Base-by-base conservation (phyloP, 2,797 vertebrate genomes). In the Parauchenoglanis punctatus region DNA sequence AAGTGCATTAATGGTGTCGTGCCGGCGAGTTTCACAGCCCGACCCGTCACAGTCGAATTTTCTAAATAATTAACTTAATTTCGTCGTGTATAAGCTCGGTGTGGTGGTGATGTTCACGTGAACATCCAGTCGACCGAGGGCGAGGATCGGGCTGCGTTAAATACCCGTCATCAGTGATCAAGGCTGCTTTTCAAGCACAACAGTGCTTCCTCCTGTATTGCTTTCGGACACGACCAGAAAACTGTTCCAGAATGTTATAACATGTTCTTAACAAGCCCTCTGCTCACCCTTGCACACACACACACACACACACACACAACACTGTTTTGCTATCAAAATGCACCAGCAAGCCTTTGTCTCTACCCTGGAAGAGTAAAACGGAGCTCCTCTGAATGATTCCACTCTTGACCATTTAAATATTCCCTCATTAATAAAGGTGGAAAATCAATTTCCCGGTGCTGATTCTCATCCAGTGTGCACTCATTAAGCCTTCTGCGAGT, bases 401-500 rank as follows among this genome's bases (percentile, higher is more conserved):
- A 87, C 88, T 91, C 88, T 83, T 86, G 82, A 86, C 89, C 92
- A 91, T 94, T 94, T 92, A 94, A 91, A 93, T 92, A 93, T 93
- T 93, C 92, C 89, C 87, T 78, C 87, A 46, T 91, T 91, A 91
- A 93, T 92, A 92, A 94, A 93, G 92, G 93, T 92, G 90, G 87
- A 89, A 92, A 94, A 94, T 93, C 93, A 93, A 94, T 94, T 94
- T 94, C 84, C 90, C 77, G 81, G 85, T 49, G 89, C 92, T 90
- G 92, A 93, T 91, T 90, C 86, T 76, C 77, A 88, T 91, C 85
- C 85, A 86, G 80, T 75, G 85, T 90, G 91, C 89, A 86, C 91
- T 93, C 93, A 95, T 94, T 95, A 94, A 93, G 91, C 88, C 49
- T 40, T 46, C 81, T 89, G 90, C 93, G 91, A 95, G 93, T 92